These are phyloP conservation scores for Triops cancriformis DNA, from an alignment of 1,140 invertebrate species.

Conservation along the genomic window DNA sequence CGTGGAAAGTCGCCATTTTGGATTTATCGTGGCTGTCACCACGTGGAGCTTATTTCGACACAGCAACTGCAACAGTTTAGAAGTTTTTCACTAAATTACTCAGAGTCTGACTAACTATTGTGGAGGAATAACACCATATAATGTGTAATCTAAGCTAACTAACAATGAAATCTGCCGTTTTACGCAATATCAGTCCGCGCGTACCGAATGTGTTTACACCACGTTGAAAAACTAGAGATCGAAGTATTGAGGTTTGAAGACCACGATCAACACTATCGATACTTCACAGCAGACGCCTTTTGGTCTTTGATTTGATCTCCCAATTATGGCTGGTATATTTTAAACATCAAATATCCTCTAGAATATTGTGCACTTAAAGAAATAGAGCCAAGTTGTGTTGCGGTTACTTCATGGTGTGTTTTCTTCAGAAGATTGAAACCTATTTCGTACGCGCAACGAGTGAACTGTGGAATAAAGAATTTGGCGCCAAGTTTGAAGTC, in stretches of 20 bases:
- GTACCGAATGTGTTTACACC: not conserved
- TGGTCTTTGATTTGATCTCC: not conserved
- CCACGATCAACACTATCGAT: not conserved
- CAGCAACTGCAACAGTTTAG: not conserved
- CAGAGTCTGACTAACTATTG: not conserved
- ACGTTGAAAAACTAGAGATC: not conserved
- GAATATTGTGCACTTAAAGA: too few species aligned
- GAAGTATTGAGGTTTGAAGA: not conserved
- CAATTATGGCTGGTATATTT: not conserved
- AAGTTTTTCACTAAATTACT: not conserved
- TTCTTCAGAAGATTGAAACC: too few species aligned
- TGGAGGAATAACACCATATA: too few species aligned
- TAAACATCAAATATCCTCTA: too few species aligned
- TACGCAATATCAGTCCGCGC: not conserved
- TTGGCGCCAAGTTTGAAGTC: too few species aligned
- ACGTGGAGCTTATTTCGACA: conserved; percentile 22
- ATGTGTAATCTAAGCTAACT: too few species aligned
- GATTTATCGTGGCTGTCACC: not conserved
- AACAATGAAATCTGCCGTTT: not conserved
- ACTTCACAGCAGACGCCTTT: not conserved
- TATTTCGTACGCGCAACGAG: too few species aligned
- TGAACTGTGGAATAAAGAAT: too few species aligned
- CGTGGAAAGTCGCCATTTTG: conserved; percentile 24
- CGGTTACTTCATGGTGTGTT: too few species aligned
- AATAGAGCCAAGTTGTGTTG: too few species aligned